These are phyloP conservation scores for Anguilla rostrata DNA, from an alignment of 2,113 vertebrate species.

Conservation along the genomic window DNA sequence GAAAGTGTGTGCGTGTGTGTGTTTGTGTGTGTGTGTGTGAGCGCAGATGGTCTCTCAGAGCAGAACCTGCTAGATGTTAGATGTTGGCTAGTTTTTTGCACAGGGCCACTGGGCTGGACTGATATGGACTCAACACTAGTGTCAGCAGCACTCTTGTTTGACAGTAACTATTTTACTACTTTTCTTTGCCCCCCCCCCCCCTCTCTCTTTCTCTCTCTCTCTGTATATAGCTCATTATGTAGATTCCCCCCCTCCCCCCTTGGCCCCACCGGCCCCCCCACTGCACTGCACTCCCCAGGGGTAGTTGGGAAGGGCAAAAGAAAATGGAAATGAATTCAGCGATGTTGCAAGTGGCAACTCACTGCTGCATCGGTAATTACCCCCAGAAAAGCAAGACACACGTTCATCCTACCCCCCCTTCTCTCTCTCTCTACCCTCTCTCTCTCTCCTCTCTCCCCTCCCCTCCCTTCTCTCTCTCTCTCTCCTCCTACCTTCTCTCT, in stretches of 20 bases:
- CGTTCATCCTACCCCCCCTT: constrained; percentile 44
- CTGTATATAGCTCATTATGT: constrained; percentile 62
- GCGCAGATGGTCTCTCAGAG: too few species aligned
- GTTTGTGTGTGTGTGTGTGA: too few species aligned
- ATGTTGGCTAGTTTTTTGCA: too few species aligned
- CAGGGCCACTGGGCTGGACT: too few species aligned
- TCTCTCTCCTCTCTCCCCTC: constrained; percentile 52
- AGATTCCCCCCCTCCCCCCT: constrained; percentile 63
- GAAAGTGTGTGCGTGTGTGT: background rate
- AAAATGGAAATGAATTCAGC: constrained; percentile 80
- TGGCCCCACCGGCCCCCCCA: constrained; percentile 15
- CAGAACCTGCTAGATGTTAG: too few species aligned
- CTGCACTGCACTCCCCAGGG: constrained; percentile 62
- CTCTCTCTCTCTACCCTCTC: constrained; percentile 27
- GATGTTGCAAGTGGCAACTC: constrained; percentile 77
- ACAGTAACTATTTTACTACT: background rate
- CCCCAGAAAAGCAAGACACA: constrained; percentile 68
- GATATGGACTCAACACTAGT: too few species aligned
- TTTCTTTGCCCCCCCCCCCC: constrained; percentile 50
- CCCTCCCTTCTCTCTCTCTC: constrained; percentile 57
- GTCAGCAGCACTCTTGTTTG: background rate
- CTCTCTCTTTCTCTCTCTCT: constrained; percentile 55
- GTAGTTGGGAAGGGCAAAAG: constrained; percentile 70
- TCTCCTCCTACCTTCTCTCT: too few species aligned
- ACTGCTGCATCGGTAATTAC: constrained; percentile 82